A percentile compares a stretch with the other conserved stretches of the same genome.
Conservation (phyloP, 2,797 vertebrate genomes). For the Brachymystax lenok region DNA sequence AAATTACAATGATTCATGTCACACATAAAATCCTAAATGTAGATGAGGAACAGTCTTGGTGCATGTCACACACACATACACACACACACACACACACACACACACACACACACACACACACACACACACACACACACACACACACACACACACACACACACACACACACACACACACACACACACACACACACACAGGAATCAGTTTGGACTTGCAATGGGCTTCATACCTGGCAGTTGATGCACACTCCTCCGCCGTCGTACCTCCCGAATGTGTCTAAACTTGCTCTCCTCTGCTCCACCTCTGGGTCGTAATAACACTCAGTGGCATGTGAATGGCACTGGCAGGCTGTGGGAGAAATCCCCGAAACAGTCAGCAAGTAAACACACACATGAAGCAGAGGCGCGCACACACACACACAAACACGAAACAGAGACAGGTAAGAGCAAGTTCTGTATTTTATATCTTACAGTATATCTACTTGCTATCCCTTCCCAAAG, state of each 20-base stretch:
- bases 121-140: conserved; percentile 5
- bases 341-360: conserved; percentile 85
- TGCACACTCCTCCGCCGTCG: conserved; percentile 91
- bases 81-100: conserved; percentile 3
- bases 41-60: neutral
- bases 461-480: neutral
- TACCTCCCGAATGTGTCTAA: conserved; percentile 84
- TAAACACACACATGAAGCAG: conserved; percentile 16
- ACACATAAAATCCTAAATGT: conserved; percentile 2
- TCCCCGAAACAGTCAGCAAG: conserved; percentile 46
- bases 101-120: conserved; percentile 7
- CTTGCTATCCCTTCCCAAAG: neutral
- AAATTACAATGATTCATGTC: neutral
- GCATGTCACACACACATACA: too few species aligned
- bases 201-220: conserved; percentile 59
- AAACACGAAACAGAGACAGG: neutral
- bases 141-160: conserved; percentile 5
- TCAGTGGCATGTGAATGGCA: conserved; percentile 89
- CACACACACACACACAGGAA: conserved; percentile 34
- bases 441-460: neutral
- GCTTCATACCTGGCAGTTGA: conserved; percentile 88
- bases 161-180: conserved; percentile 10
- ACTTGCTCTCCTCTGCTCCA: conserved; percentile 83
- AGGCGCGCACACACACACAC: conserved; percentile 17
- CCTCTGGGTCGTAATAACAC: conserved; percentile 88